Evolutionary conservation across 2,888 invertebrate species (phyloP), one percentile per base, ranked within the genome.

Genomic region (Pemphredon lugubris): DNA sequence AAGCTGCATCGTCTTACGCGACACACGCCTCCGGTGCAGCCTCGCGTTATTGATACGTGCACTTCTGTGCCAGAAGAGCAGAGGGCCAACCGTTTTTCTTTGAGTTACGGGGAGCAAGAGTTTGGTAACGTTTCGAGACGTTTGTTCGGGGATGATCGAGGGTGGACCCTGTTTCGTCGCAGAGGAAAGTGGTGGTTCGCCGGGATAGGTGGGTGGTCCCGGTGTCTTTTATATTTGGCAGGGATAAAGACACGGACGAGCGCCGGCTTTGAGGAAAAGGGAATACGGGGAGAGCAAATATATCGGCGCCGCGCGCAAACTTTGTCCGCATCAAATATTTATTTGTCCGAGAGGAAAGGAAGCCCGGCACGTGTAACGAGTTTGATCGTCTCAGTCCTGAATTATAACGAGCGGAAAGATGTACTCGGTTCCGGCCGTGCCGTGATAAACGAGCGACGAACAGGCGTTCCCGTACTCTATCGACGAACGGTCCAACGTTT

Each of bases 1-100:
- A n/a, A n/a, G n/a, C n/a, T n/a, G n/a, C n/a, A n/a, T n/a, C n/a
- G n/a, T n/a, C n/a, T n/a, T n/a, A n/a, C 34, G 23, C 30, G 18
- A 40, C 54, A 40, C 50, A 45, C 39, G 34, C 50, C 55, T 30
- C 37, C 47, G 39, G 58, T 44, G 66, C 70, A 68, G 14, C 47
- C 23, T 63, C 53, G 58, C 30, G 48, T 60, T 75, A 76, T 76
- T 45, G 67, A 73, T 65, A 67, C 26, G 53, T 16, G 59, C 18
- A 18, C n/a, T 42, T 50, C 34, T 58, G 59, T 59, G 18, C 26
- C 39, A 23, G 13, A 39, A 13, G 23, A 14, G 32, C n/a, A n/a
- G 18, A 0, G 32, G 1, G 6, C 13, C 13, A 34, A 63, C 40
- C 73, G 18, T 54, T 51, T 21, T 45, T 47, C 23, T 16, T 9